Evolutionary conservation across 1,140 invertebrate genomes (phyloP).

Genomic region (Diuraphis noxia): DNA sequence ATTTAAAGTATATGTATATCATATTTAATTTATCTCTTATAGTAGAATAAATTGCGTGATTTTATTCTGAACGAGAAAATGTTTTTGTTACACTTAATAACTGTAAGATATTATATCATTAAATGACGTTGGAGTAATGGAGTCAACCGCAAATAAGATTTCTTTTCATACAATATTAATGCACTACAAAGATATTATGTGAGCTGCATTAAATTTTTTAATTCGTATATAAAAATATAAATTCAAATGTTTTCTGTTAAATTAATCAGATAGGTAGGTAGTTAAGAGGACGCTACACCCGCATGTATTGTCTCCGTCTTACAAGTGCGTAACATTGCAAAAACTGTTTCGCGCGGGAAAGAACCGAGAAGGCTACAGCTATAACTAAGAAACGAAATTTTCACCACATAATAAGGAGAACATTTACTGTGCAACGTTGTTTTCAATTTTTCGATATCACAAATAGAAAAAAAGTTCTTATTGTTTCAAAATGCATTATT

Average conservation of each 20-base stretch:
- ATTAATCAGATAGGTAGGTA: neutral
- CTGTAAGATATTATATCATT: neutral
- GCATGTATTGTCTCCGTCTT: no score
- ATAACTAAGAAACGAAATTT: no score
- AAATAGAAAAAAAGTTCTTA: no score
- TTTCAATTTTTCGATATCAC: no score
- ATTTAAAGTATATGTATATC: neutral
- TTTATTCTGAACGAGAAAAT: neutral
- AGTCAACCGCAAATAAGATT: neutral
- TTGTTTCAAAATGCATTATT: no score
- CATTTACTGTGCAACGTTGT: no score
- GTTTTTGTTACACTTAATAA: neutral
- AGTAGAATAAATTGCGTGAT: neutral
- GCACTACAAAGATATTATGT: no score
- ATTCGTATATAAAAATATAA: neutral
- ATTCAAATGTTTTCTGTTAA: neutral
- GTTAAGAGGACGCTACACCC: no score
- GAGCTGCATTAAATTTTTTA: neutral
- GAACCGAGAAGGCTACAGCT: no score
- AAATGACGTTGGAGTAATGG: neutral
- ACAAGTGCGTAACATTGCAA: no score
- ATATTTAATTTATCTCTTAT: neutral
- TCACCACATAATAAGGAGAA: no score
- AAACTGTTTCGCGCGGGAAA: no score
- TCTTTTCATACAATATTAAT: neutral